phyloP scores from a whole-genome alignment of 2,888 invertebrate species.

The Calliopum simillimum region DNA sequence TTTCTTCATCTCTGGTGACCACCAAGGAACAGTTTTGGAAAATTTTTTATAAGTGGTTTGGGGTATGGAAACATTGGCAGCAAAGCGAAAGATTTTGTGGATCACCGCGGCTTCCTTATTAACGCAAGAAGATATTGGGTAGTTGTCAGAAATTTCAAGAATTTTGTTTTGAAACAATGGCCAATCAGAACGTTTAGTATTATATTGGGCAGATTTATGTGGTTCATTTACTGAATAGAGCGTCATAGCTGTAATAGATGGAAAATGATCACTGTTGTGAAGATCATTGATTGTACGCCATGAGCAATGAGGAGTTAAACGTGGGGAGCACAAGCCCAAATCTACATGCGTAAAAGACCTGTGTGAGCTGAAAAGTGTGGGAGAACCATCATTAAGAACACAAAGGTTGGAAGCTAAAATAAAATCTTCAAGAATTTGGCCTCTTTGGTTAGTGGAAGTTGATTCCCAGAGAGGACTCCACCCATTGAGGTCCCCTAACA shows the following conservation, averaged over 20 bases:
- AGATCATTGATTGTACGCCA: background rate
- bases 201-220: background rate
- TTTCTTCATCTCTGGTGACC: background rate
- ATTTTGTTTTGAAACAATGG: background rate
- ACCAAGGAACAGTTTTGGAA: background rate
- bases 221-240: background rate
- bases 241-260: background rate
- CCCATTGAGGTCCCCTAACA: conserved; percentile 3
- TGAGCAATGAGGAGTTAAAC: background rate
- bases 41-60: too few species aligned
- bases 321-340: background rate
- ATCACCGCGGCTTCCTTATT: background rate
- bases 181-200: background rate
- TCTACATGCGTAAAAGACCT: background rate
- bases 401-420: background rate
- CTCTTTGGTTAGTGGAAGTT: background rate
- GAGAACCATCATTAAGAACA: background rate
- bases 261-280: conserved; percentile 16
- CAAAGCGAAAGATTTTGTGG: background rate
- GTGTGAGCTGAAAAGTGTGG: background rate
- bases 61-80: background rate
- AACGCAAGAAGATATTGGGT: background rate
- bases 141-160: background rate
- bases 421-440: too few species aligned
- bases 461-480: conserved; percentile 8